Conservation (phyloP, 1,140 invertebrate species). For the Cecropterus lyciades region DNA sequence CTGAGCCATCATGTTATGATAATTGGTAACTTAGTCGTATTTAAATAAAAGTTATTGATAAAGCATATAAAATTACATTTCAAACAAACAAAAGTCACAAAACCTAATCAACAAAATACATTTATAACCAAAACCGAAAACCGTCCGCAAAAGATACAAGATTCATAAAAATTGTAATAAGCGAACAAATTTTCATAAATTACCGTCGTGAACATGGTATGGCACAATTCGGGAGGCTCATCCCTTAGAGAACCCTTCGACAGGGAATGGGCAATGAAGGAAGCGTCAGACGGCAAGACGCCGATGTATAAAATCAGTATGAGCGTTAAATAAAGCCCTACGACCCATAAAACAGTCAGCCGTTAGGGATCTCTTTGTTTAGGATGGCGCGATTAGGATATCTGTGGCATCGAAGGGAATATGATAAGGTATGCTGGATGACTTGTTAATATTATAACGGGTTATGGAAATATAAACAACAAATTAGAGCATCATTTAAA, state of each 20-base stretch:
- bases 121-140: too few relatives aligned
- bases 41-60: too few relatives aligned
- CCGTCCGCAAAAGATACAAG: background rate
- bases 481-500: too few relatives aligned
- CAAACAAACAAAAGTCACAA: background rate
- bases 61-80: too few relatives aligned
- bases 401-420: constrained; percentile 29
- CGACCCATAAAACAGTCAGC: constrained; percentile 58
- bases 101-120: background rate
- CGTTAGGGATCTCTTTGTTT: constrained; percentile 52
- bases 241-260: constrained; percentile 34
- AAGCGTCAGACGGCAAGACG: constrained; percentile 38
- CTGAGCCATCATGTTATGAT: too few relatives aligned
- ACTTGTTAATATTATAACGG: too few relatives aligned
- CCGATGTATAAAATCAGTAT: constrained; percentile 67
- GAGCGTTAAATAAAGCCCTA: constrained; percentile 67
- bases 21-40: too few relatives aligned
- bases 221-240: constrained; percentile 31
- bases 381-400: constrained; percentile 45
- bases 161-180: constrained; percentile 26
- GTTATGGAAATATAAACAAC: too few relatives aligned
- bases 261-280: constrained; percentile 31
- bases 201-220: constrained; percentile 28
- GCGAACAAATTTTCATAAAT: constrained; percentile 31
- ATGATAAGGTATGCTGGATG: background rate